These are phyloP conservation scores for Phengaris alcon DNA, from an alignment of 2,888 invertebrate species.

Conservation along the genomic window DNA sequence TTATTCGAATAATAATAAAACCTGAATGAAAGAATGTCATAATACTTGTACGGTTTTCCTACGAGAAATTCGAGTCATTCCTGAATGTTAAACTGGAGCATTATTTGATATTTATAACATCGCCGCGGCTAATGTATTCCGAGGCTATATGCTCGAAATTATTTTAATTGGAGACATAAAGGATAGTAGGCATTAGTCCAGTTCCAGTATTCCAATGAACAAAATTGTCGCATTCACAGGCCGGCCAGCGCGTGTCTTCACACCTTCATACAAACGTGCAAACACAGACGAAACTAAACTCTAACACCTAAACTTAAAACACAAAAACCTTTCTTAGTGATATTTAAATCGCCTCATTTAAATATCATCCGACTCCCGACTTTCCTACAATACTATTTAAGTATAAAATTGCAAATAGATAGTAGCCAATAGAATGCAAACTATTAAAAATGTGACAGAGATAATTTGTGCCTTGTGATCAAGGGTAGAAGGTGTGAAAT, in stretches of 20 bases:
- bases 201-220: conserved; percentile 64
- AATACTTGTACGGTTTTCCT: neutral
- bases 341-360: conserved; percentile 42
- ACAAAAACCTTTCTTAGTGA: conserved; percentile 37
- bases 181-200: conserved; percentile 62
- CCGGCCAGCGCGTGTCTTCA: conserved; percentile 58
- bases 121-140: conserved; percentile 40
- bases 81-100: conserved; percentile 9
- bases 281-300: conserved; percentile 40
- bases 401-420: conserved; percentile 65
- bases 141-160: conserved; percentile 46
- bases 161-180: conserved; percentile 69
- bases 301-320: conserved; percentile 37
- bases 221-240: conserved; percentile 67
- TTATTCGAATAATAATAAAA: neutral
- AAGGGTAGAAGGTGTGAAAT: conserved; percentile 34
- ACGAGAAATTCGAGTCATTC: neutral
- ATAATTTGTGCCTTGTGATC: conserved; percentile 31
- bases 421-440: conserved; percentile 46
- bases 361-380: conserved; percentile 64
- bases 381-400: conserved; percentile 61
- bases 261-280: conserved; percentile 50
- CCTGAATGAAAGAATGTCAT: neutral
- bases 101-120: conserved; percentile 31
- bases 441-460: conserved; percentile 36